Evolutionary conservation across 1,140 invertebrate species (phyloP).

Genomic region (Phthorimaea operculella): DNA sequence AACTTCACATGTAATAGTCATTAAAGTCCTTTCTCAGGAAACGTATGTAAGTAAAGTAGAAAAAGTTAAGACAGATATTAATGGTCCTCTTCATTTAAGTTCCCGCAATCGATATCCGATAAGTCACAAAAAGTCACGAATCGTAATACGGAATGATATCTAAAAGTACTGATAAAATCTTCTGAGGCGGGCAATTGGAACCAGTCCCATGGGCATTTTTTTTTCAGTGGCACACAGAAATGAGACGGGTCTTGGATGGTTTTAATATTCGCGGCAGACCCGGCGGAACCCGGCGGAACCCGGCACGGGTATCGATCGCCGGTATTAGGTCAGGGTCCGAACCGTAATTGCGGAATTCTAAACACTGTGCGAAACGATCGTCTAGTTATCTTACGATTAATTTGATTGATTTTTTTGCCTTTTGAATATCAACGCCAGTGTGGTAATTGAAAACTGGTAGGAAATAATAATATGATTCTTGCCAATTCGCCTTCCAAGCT

Average conservation of each 20-base stretch:
- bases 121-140: too few species aligned
- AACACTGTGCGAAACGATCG: neutral
- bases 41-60: too few species aligned
- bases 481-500: too few species aligned
- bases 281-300: constrained; percentile 5
- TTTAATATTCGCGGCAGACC: constrained; percentile 55
- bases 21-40: too few species aligned
- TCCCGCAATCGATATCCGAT: too few species aligned
- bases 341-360: constrained; percentile 3
- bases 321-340: constrained; percentile 15
- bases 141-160: neutral
- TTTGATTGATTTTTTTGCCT: too few species aligned
- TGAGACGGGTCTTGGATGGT: constrained; percentile 33
- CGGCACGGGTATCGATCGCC: constrained; percentile 27
- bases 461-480: too few species aligned
- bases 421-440: too few species aligned
- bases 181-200: constrained; percentile 42
- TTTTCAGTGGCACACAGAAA: constrained; percentile 35
- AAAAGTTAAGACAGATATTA: too few species aligned
- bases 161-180: constrained; percentile 2
- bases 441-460: too few species aligned
- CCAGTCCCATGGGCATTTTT: constrained; percentile 45
- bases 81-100: too few species aligned
- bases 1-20: too few species aligned
- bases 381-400: neutral